Evolutionary conservation across 2,888 invertebrate genomes (phyloP), one percentile per base, ranked within the genome.

Genomic region (Drosophila ustulata): DNA sequence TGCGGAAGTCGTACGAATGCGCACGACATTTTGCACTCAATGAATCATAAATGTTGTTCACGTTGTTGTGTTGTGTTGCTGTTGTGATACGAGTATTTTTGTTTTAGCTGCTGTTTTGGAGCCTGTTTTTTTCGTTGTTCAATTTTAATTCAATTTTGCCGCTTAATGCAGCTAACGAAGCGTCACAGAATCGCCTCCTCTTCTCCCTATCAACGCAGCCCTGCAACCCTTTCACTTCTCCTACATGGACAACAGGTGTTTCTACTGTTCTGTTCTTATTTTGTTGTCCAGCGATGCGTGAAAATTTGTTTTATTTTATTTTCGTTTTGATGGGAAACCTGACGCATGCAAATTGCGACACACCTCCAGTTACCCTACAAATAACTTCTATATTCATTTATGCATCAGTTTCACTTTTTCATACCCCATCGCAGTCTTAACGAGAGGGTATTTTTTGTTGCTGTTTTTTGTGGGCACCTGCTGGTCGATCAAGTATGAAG

Each of bases 1-100:
- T 69, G 47, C 81, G 84, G 81, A 82, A 82, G 82, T 84, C 68
- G 66, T 70, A 84, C 65, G 63, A 72, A 72, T 73, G 73, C 65
- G 45, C 61, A 50, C 66, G 72, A 78, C 75, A 78, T 75, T 85
- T 80, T 82, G 75, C 82, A 78, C 83, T 80, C 80, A 80, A 78
- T 82, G 87, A 78, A 78, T 82, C 75, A 82, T 75, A 78, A 82
- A 75, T 78, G 63, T 63, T 62, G 53, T 39, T 6, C 18, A 25
- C 63, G 13, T 53, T 47, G 47, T 49, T 58, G 6, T 37, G n/a
- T n/a, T n/a, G n/a, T 23, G n/a, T 9, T 39, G n/a, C 43, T 32
- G 26, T 55, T 37, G 6, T 52, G n/a, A 8, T 47, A 18, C 18
- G 18, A 18, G 18, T 18, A 23, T 43, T 34, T 30, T 52, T 67